Base-by-base conservation (phyloP, 2,797 vertebrate genomes). In the Crenichthys baileyi region DNA sequence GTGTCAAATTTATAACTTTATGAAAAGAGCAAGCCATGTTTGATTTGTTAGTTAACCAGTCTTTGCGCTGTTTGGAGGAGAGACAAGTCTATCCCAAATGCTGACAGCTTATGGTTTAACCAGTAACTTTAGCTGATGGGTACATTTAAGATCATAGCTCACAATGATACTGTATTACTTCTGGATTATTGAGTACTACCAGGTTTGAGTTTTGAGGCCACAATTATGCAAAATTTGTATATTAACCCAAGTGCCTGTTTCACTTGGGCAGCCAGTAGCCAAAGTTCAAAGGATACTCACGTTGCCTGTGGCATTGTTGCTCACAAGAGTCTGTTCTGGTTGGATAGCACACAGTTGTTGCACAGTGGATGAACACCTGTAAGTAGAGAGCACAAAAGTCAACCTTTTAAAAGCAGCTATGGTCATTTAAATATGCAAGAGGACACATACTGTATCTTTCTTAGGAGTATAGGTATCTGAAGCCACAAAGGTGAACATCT, bases 351-450 rank as follows among this genome's bases (percentile, higher is more conserved):
- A 95, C 92, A 0, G 79, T 77, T 0, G 93, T 90, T 4, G 85
- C 46, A 78, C 95, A 96, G 79, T 96, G 95, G 78, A 96, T 82
- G 70, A 90, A 95, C 11, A 96, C 79, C 96, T 96, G 77, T 20
- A 63, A 46, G 20, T 5, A 39, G 6, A 13, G 1, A 18, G 0
- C 29, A 3, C 1, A 0, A 6, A n/a, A 8, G 55, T 53, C 29
- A 39, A 55, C 0, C 2, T 11, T 9, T 24, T 7, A 20, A 4
- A 41, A 36, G 48, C 3, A 1, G 0, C 7, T 41, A 24, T 11
- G 24, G 44, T 26, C 1, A 11, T 36, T 29, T 56, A 20, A 3
- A 26, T 6, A 56, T 22, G 3, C n/a, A 12, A 53, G 11, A 7
- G 11, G 24, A 20, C 22, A 15, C 0, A 7, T 44, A 95, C 94